Evolutionary conservation across 2,797 vertebrate genomes (phyloP), one percentile per base, ranked within the genome.

Genomic region (Manis javanica): DNA sequence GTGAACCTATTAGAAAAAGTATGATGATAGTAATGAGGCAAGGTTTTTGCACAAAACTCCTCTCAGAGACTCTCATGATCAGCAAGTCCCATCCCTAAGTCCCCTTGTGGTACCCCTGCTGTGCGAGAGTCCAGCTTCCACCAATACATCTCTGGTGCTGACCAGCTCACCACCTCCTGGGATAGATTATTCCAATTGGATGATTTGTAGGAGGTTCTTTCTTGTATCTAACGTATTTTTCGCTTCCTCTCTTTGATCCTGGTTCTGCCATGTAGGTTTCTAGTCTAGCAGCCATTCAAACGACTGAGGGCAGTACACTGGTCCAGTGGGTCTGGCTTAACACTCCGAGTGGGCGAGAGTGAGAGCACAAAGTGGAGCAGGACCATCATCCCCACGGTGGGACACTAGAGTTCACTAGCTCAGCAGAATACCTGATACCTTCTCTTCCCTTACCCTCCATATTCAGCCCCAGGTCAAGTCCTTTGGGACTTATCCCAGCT

Each of bases 231-330:
- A 85, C 2, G 10, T 18, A 83, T 81, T 81, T 69, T 64, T 64
- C 66, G 71, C 59, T 78, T 91, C n/a, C 9, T 85, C 31, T 92
- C 66, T 89, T 77, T 72, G 59, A 94, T 87, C 8, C 39, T 64
- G 46, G 31, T 71, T 90, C 59, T 75, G 31, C 37, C 23, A 21
- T 2, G 9, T 19, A 61, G 82, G 53, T 46, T 92, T 92, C 24
- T 10, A 7, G 61, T n/a, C 64, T 11, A 24, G 75, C 26, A 87
- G 15, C 37, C 68, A 24, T 39, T 16, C 31, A 39, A 37, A 77
- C 5, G 64, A 75, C 3, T 86, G 55, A 81, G 18, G 34, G 49
- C 23, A 21, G 1, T 39, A 12, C n/a, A 66, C 19, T 26, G 39
- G 29, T 37, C 21, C 63, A 29, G 29, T 31, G 49, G 15, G 21